phyloP scores from a whole-genome alignment of 1,140 invertebrate species.

The Lysiphlebus fabarum region DNA sequence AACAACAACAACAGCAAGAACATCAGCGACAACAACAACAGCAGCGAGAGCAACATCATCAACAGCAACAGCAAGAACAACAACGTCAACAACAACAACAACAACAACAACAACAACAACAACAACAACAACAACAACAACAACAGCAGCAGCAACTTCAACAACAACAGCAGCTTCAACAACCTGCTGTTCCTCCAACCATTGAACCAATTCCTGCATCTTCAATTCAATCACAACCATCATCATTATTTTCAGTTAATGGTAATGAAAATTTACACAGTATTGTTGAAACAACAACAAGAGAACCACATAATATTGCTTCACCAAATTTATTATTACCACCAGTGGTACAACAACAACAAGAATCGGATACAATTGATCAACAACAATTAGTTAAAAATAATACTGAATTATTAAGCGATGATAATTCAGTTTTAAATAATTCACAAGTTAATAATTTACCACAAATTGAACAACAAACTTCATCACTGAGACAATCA shows the following conservation, averaged over 20 bases:
- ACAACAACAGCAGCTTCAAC: conserved; percentile 33
- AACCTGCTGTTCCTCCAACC: conserved; percentile 38
- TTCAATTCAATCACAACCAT: conserved; percentile 34
- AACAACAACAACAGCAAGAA: conserved; percentile 42
- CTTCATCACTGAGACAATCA: conserved; percentile 25
- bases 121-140: conserved; percentile 28
- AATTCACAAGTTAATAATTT: conserved; percentile 34
- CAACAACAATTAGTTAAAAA: conserved; percentile 20
- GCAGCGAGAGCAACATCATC: conserved; percentile 36
- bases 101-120: conserved; percentile 36
- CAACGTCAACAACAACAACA: conserved; percentile 33
- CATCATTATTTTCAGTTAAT: conserved; percentile 41
- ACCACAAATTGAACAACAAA: conserved; percentile 35
- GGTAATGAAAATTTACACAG: conserved; percentile 44
- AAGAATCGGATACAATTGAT: conserved; percentile 35
- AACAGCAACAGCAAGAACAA: conserved; percentile 31
- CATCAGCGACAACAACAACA: conserved; percentile 34
- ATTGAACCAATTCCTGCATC: conserved; percentile 41
- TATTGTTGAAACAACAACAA: conserved; percentile 44
- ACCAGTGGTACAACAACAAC: conserved; percentile 23
- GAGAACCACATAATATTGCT: conserved; percentile 41
- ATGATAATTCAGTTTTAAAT: conserved; percentile 39
- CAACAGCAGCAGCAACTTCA: conserved; percentile 38
- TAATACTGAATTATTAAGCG: conserved; percentile 24
- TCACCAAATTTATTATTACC: conserved; percentile 24